Evolutionary conservation across 1,140 invertebrate species (phyloP).

Genomic region (Gryllus bimaculatus): DNA sequence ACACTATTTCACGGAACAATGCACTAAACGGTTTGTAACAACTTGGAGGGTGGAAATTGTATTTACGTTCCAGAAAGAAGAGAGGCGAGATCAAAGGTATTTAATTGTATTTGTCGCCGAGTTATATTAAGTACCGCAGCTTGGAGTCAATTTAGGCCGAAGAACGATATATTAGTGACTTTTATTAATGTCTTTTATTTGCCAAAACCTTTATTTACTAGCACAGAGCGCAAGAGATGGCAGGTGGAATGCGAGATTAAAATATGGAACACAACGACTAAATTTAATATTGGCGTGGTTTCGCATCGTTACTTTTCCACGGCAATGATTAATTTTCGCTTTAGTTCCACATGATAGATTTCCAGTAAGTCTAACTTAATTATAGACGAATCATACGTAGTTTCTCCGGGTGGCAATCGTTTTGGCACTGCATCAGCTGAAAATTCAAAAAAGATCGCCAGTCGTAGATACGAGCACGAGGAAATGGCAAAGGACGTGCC

Average conservation of each 20-base stretch:
- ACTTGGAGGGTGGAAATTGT: not conserved
- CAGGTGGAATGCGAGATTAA: not conserved
- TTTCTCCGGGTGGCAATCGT: not conserved
- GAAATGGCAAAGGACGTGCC: not conserved
- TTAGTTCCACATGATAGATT: not conserved
- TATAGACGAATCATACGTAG: not conserved
- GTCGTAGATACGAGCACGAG: not conserved
- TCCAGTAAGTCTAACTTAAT: not conserved
- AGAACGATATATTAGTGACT: not conserved
- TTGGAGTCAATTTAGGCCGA: not conserved
- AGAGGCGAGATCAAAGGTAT: not conserved
- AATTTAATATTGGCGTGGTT: not conserved
- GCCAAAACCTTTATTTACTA: not conserved
- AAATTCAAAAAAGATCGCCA: not conserved
- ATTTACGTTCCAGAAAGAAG: not conserved
- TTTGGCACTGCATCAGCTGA: not conserved
- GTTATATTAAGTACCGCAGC: not conserved
- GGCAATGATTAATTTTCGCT: not conserved
- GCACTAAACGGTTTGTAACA: not conserved
- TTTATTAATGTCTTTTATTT: not conserved
- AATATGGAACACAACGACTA: not conserved
- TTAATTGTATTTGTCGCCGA: not conserved
- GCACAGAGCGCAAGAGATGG: not conserved
- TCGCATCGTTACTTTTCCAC: not conserved
- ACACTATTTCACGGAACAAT: not conserved